phyloP scores from a whole-genome alignment of 2,888 invertebrate genomes.

The Kryphioiulus occultus region DNA sequence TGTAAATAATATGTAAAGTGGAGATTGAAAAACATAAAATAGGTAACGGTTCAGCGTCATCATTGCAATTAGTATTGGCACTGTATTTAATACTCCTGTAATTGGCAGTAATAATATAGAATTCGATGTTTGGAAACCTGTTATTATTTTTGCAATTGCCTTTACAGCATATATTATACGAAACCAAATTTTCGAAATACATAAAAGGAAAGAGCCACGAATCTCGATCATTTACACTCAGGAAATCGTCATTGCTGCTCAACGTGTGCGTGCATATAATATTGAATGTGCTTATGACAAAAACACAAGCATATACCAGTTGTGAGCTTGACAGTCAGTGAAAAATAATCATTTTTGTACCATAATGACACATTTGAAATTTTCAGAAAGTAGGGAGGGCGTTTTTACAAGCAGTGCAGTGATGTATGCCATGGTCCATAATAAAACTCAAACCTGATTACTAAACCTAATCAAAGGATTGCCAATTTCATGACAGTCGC shows the following conservation, averaged over 20 bases:
- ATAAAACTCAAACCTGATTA: background rate
- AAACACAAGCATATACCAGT: background rate
- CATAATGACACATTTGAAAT: background rate
- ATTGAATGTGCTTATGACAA: background rate
- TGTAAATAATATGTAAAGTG: background rate
- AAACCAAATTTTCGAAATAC: background rate
- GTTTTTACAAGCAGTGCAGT: background rate
- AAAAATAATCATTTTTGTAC: background rate
- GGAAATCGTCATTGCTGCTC: background rate
- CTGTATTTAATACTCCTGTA: background rate
- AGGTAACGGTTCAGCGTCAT: background rate
- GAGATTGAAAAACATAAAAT: background rate
- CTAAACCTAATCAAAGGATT: too few species aligned
- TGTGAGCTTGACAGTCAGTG: background rate
- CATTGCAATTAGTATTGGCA: background rate
- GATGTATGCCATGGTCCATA: background rate
- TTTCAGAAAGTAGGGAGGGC: background rate
- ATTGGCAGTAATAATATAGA: background rate
- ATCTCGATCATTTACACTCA: background rate
- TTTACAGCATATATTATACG: background rate
- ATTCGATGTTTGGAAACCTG: background rate
- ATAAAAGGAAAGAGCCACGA: too few species aligned
- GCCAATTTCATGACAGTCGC: too few species aligned
- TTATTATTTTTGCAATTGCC: background rate
- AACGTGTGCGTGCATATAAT: conserved; percentile 10